Evolutionary conservation across 2,888 invertebrate genomes (phyloP).

Genomic region (Tetranychus piercei): DNA sequence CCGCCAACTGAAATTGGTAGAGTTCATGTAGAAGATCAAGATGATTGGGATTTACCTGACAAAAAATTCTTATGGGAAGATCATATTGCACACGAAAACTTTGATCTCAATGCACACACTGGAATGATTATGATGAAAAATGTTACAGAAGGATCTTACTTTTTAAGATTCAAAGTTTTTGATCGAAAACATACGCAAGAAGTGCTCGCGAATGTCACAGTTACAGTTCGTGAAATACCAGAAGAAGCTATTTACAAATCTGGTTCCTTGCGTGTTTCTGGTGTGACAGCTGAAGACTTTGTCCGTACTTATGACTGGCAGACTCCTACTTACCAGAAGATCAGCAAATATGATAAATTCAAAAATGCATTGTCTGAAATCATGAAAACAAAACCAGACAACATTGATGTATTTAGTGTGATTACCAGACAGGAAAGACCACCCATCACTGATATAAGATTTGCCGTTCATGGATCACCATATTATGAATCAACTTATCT

Average conservation of each 20-base stretch:
- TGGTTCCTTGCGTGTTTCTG: conserved; percentile 63
- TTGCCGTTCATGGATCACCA: conserved; percentile 84
- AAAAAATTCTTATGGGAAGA: conserved; percentile 91
- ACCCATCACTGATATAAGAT: conserved; percentile 73
- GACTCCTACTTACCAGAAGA: conserved; percentile 52
- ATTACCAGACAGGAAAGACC: conserved; percentile 56
- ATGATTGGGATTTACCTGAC: conserved; percentile 96
- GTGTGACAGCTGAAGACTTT: conserved; percentile 88
- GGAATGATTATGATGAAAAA: conserved; percentile 91
- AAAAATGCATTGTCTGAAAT: conserved; percentile 65
- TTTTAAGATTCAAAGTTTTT: conserved; percentile 50
- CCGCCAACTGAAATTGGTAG: conserved; percentile 78
- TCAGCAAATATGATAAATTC: conserved; percentile 76
- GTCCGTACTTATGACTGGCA: conserved; percentile 84
- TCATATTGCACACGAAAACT: conserved; percentile 56
- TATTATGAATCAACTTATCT: conserved; percentile 83
- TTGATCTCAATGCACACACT: conserved; percentile 69
- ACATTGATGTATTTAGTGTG: conserved; percentile 90
- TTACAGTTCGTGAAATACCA: conserved; percentile 78
- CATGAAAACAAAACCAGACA: conserved; percentile 58
- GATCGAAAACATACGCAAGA: conserved; percentile 87
- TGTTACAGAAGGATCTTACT: conserved; percentile 53
- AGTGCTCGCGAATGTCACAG: conserved; percentile 86
- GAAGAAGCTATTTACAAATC: conserved; percentile 89
- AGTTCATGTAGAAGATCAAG: conserved; percentile 89